Conservation (phyloP, 2,888 invertebrate species). For the Ennomos quercinarius region DNA sequence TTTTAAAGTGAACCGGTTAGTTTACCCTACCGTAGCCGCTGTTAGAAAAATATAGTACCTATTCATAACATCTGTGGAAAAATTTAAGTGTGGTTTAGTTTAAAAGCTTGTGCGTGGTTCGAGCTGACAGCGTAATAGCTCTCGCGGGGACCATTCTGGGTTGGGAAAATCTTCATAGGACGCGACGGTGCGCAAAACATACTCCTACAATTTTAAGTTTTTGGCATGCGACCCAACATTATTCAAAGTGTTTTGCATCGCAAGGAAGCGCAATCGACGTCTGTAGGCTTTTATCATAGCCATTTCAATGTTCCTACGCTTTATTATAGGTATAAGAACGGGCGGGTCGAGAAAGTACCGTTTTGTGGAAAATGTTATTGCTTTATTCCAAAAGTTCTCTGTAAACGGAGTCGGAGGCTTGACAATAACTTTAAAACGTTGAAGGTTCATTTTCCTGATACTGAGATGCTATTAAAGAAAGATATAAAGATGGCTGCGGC, state of each 20-base stretch:
- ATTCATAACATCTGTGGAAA: conserved; percentile 54
- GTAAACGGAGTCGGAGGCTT: conserved; percentile 31
- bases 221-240: conserved; percentile 63
- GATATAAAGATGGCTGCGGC: conserved; percentile 19
- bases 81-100: conserved; percentile 69
- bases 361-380: conserved; percentile 40
- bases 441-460: conserved; percentile 27
- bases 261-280: conserved; percentile 50
- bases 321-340: conserved; percentile 32
- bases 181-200: conserved; percentile 55
- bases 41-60: conserved; percentile 46
- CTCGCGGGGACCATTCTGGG: conserved; percentile 57
- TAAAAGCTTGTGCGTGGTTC: conserved; percentile 67
- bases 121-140: conserved; percentile 54
- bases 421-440: conserved; percentile 32
- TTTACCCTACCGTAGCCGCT: conserved; percentile 33
- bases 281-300: conserved; percentile 51
- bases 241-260: conserved; percentile 63
- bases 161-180: conserved; percentile 45
- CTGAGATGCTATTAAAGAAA: conserved; percentile 22
- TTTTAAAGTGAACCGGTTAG: conserved; percentile 19
- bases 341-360: conserved; percentile 30
- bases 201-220: conserved; percentile 67
- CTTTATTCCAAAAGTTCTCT: conserved; percentile 31
- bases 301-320: conserved; percentile 46